Base-by-base conservation (phyloP, 2,113 vertebrate species). In the Daphoenositta chrysoptera region DNA sequence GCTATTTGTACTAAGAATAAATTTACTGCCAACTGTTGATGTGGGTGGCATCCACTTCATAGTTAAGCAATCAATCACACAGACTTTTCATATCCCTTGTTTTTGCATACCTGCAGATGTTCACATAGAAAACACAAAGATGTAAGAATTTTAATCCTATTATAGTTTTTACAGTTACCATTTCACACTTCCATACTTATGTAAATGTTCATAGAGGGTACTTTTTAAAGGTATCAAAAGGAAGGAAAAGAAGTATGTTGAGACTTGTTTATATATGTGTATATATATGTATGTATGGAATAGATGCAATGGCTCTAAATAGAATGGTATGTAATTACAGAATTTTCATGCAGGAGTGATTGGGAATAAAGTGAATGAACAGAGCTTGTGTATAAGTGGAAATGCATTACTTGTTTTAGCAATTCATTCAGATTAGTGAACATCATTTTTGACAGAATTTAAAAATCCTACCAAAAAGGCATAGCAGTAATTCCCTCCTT, bases 1-100 rank as follows among this genome's bases (percentile, higher is more conserved):
- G 33, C 53, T 89, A 15, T 71, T 87, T 84, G 69, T 91, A 53
- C 77, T 95, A 87, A 94, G 61, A 95, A 94, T 92, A 93, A 60
- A 83, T 31, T 78, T 90, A 33, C 89, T 87, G 81, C n/a, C 72
- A 90, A 85, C 79, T 79, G 89, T 72, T 93, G 77, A 56, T 86
- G 85, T 90, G 47, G 66, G 79, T 81, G 82, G 35, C 58, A 77
- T 91, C 42, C 50, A 75, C 48, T 82, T 93, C 64, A 64, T 20
- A 81, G 80, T 66, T 87, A 84, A 90, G 68, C 64, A 90, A 30
- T 94, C 83, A 93, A 6, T 84, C 78, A 79, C 39, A 20, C 2
- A 66, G 58, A 48, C 17, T 56, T 92, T 71, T 78, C 37, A 33
- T 68, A 44, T 48, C n/a, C 15, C 11, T 85, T 69, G 47, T 58